Conservation (phyloP, 2,113 vertebrate species). For the Clarias gariepinus region DNA sequence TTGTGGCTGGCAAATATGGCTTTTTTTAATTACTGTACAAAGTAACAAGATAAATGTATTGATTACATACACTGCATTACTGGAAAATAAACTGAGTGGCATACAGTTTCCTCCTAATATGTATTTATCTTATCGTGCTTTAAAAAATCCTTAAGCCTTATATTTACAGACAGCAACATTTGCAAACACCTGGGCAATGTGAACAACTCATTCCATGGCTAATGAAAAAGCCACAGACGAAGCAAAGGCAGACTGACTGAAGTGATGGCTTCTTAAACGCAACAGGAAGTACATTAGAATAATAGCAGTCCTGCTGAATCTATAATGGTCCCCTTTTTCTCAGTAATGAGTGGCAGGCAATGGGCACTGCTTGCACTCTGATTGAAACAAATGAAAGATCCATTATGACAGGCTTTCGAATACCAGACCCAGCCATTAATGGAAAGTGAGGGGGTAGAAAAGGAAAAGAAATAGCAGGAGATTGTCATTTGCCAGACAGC, state of each 20-base stretch:
- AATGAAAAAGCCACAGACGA: constrained; percentile 28
- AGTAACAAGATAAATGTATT: neutral
- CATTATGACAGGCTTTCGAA: constrained; percentile 53
- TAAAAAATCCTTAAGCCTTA: neutral
- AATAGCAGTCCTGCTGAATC: constrained; percentile 47
- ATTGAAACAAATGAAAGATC: constrained; percentile 59
- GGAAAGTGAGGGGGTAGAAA: constrained; percentile 20
- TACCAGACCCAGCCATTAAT: constrained; percentile 40
- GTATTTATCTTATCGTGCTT: neutral
- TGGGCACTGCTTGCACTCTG: constrained; percentile 43
- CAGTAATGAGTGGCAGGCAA: constrained; percentile 46
- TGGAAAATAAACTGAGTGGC: neutral
- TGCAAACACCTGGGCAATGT: neutral
- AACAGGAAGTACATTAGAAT: constrained; percentile 39
- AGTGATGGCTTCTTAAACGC: constrained; percentile 42
- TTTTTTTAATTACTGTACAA: neutral
- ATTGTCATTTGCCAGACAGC: constrained; percentile 29
- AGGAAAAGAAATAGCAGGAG: constrained; percentile 9
- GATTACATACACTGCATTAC: neutral
- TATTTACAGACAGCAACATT: neutral
- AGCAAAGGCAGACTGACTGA: constrained; percentile 18
- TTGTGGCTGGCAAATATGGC: neutral
- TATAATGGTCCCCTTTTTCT: constrained; percentile 45
- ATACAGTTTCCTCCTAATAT: neutral
- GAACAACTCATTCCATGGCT: constrained; percentile 1